phyloP scores from a whole-genome alignment of 2,113 vertebrate species.

The Ranitomeya variabilis region DNA sequence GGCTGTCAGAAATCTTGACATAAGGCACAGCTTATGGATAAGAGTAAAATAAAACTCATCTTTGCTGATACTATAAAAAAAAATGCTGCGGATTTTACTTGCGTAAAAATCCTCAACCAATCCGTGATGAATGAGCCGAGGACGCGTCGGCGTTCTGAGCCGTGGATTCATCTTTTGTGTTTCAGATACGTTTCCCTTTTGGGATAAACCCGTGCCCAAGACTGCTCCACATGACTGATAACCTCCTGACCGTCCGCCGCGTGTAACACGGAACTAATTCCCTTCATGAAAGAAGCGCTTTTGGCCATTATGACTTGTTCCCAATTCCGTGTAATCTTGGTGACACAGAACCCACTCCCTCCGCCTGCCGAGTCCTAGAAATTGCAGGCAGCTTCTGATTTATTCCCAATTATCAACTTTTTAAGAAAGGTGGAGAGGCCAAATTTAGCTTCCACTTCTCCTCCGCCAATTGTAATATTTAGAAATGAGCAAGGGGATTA shows the following conservation, averaged over 20 bases:
- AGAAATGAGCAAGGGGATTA: background rate
- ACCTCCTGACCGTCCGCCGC: background rate
- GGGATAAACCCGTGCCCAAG: background rate
- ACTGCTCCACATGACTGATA: constrained; percentile 5
- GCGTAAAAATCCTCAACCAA: too few relatives aligned
- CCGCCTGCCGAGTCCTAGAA: background rate
- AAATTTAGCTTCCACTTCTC: constrained; percentile 9
- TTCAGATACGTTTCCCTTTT: background rate
- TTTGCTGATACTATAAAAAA: too few relatives aligned
- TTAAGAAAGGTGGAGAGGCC: background rate
- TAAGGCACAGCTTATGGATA: too few relatives aligned
- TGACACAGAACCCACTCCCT: background rate
- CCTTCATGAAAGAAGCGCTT: background rate
- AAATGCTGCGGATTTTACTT: too few relatives aligned
- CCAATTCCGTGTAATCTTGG: background rate
- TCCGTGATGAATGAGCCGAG: too few relatives aligned
- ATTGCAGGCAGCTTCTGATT: constrained; percentile 8
- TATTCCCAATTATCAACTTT: background rate
- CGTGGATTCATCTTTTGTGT: background rate
- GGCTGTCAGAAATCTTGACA: too few relatives aligned
- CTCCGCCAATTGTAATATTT: background rate
- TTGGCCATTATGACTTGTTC: background rate
- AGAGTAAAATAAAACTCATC: too few relatives aligned
- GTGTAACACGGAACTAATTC: background rate
- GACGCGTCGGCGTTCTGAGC: too few relatives aligned